phyloP scores from a whole-genome alignment of 2,888 invertebrate genomes.

The Drosophila lacicola region DNA sequence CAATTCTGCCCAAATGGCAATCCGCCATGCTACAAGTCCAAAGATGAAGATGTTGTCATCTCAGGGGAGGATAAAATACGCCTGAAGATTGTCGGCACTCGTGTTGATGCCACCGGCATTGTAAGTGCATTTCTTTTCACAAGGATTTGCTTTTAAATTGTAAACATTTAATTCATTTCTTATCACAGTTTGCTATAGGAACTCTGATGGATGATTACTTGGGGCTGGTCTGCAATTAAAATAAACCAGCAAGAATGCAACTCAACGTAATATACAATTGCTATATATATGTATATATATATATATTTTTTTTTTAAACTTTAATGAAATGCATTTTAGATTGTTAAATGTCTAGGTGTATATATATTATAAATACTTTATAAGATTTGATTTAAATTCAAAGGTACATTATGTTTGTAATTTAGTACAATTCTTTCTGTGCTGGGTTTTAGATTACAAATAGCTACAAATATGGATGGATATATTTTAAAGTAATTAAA shows the following conservation, averaged over 20 bases:
- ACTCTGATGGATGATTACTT: conserved; percentile 99
- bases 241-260: background rate
- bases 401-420: conserved; percentile 76
- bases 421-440: conserved; percentile 64
- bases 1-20: conserved; percentile 99
- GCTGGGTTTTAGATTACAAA: conserved; percentile 25
- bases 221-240: conserved; percentile 88
- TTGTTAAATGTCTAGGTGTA: conserved; percentile 63
- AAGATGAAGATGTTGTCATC: conserved; percentile 98
- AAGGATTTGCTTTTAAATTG: background rate
- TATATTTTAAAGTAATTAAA: conserved; percentile 51
- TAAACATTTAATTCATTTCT: conserved; percentile 30
- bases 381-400: conserved; percentile 80
- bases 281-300: conserved; percentile 40
- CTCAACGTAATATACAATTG: conserved; percentile 31
- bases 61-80: conserved; percentile 98
- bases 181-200: conserved; percentile 97
- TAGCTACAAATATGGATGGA: conserved; percentile 62
- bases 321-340: conserved; percentile 79
- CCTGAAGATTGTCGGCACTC: conserved; percentile 98
- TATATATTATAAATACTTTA: conserved; percentile 76
- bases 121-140: conserved; percentile 87
- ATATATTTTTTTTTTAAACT: conserved; percentile 57
- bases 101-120: conserved; percentile 99
- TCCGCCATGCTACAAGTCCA: conserved; percentile 99